Evolutionary conservation across 1,140 invertebrate species (phyloP), one percentile per base, ranked within the genome.

Genomic region (Hylaeus anthracinus): DNA sequence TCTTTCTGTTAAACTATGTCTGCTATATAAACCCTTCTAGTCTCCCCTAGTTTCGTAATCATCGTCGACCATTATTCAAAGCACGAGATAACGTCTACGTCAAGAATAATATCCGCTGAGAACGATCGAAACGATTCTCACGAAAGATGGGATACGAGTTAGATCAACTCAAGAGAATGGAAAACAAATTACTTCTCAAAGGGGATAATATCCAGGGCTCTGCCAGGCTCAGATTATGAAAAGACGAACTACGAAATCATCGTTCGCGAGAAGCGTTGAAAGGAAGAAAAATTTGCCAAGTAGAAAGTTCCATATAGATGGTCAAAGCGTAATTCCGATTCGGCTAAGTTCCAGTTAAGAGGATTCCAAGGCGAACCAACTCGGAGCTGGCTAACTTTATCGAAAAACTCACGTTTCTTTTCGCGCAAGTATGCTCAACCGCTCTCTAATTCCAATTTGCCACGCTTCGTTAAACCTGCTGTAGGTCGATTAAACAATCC

Each of bases 311-410:
- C 37, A 39, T 41, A 10, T 63, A 41, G 61, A 12, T 12, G 37
- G 61, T 63, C 61, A 63, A 41, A 63, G 37, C 37, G 61, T 63
- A 63, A 41, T 63, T 63, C 39, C 61, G 39, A 63, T 63, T 5
- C 61, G 61, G 37, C 61, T 63, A 41, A 63, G 61, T 63, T 63
- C 61, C 61, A 41, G 61, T 37, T 63, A 63, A 63, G 61, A 63
- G 61, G 61, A 63, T 63, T 63, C 12, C 61, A 41, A 10, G 41
- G 37, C 61, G 14, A 63, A 63, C 61, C 41, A 63, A 63, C 51
- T 51, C 51, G 8, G 61, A 41, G 41, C 61, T 37, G n/a, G 14
- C n/a, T 63, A 63, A 63, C 61, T 63, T 63, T 63, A 63, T 63
- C 39, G 60, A 37, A 63, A 63, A 63, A 63, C 41, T 63, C 61